Base-by-base conservation (phyloP, 2,888 invertebrate species). In the Oscheius myriophilus region DNA sequence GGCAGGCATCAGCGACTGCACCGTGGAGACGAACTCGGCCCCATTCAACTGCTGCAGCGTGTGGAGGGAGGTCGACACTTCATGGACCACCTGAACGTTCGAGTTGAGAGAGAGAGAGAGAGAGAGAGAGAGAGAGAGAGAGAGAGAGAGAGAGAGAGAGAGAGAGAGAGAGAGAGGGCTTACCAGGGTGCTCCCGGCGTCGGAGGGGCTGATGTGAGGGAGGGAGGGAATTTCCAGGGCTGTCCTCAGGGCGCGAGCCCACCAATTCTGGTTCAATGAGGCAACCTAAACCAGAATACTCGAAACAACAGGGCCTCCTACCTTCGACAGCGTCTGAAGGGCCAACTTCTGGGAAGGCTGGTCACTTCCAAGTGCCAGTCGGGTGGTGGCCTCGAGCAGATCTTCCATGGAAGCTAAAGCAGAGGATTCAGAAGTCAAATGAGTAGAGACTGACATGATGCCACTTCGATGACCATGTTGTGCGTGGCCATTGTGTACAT, bases 11-110 rank as follows among this genome's bases (percentile, higher is more conserved):
- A 78, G 69, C 33, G 72, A 64, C 21, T 69, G 59, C 11, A 78
- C 65, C 1, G 70, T 74, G 6, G 25, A 43, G 7, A 68, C 54
- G 46, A 78, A 76, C 1, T 72, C 71, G 16, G 61, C 61, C 0
- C 69, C 67, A 59, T 78, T 67, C 1, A 64, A 46, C 41, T 74
- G 67, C n/a, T 65, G 70, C 23, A 78, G 65, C 14, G 52, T 67
- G 0, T 54, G 52, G 3, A 80, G 67, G 0, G 72, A 69, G 11
- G 61, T 23, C 16, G 70, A 68, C n/a, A 76, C 80, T 64, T 80
- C 80, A 68, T 80, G 78, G 18, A 78, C 70, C 2, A 80, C 78
- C 68, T 78, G 46, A 9, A 72, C n/a, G n/a, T n/a, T n/a, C n/a
- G n/a, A n/a, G n/a, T n/a, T n/a, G n/a, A n/a, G n/a, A n/a, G n/a